Evolutionary conservation across 2,888 invertebrate genomes (phyloP).

Genomic region (Aplocera efformata): DNA sequence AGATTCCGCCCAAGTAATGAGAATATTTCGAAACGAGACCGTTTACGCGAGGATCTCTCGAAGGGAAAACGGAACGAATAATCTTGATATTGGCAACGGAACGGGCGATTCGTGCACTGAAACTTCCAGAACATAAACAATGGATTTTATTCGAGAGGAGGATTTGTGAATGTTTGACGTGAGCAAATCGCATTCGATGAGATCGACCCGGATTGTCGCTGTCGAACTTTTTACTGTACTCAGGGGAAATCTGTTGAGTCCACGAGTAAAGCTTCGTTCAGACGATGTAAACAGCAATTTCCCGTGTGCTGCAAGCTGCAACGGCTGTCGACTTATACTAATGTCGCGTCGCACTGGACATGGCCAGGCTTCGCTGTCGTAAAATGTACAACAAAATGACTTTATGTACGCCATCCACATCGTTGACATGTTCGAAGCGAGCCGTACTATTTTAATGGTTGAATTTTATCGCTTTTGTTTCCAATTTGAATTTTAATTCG

Average conservation of each 20-base stretch:
- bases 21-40: constrained; percentile 60
- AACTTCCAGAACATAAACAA: constrained; percentile 45
- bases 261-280: constrained; percentile 52
- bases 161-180: constrained; percentile 52
- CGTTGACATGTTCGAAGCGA: constrained; percentile 44
- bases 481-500: constrained; percentile 61
- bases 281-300: constrained; percentile 50
- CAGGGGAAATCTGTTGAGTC: constrained; percentile 73
- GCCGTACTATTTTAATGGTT: constrained; percentile 53
- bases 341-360: constrained; percentile 21
- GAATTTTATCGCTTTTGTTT: constrained; percentile 55
- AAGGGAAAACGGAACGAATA: constrained; percentile 44
- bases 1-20: constrained; percentile 64
- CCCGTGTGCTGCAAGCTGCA: constrained; percentile 43
- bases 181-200: constrained; percentile 36
- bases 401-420: constrained; percentile 43
- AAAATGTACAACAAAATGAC: constrained; percentile 59
- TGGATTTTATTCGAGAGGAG: constrained; percentile 51
- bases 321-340: constrained; percentile 26
- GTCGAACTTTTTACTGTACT: constrained; percentile 67
- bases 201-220: constrained; percentile 62
- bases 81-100: constrained; percentile 50
- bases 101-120: constrained; percentile 37
- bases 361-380: constrained; percentile 47
- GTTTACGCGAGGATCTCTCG: constrained; percentile 49